Percentiles rank a stretch among this genome's conserved stretches.
phyloP scores from a whole-genome alignment of 2,888 invertebrate genomes.

The Thelaira solivaga region DNA sequence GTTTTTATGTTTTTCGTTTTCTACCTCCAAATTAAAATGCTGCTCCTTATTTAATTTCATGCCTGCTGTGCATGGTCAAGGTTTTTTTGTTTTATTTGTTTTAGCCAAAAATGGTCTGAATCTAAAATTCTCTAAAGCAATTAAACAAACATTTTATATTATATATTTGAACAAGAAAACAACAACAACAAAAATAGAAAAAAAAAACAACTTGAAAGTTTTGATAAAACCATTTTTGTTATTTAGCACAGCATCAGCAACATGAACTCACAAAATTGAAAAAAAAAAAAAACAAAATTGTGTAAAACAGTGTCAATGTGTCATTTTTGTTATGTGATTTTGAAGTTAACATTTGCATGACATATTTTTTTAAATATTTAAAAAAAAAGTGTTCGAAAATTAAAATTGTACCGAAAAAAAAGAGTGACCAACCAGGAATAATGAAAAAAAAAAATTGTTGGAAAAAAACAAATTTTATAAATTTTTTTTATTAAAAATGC shows the following conservation, averaged over 20 bases:
- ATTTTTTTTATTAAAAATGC: too few species aligned
- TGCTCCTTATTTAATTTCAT: background rate
- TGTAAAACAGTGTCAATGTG: background rate
- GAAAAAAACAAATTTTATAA: too few species aligned
- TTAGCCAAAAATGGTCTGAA: slow-evolving; percentile 47
- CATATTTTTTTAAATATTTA: too few species aligned
- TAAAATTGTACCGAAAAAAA: too few species aligned
- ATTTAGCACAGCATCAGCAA: slow-evolving; percentile 24
- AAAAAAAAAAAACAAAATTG: background rate
- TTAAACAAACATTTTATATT: background rate
- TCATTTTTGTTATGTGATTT: background rate
- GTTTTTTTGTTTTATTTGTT: slow-evolving; percentile 12
- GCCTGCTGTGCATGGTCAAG: slow-evolving; percentile 53
- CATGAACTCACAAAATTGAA: background rate
- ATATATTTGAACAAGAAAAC: too few species aligned
- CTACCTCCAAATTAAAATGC: background rate
- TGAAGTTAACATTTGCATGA: background rate
- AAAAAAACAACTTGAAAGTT: slow-evolving; percentile 27
- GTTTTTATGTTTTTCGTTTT: background rate
- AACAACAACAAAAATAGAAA: too few species aligned
- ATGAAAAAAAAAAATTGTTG: too few species aligned
- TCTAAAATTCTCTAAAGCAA: slow-evolving; percentile 30
- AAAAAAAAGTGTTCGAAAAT: too few species aligned
- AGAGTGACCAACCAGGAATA: too few species aligned
- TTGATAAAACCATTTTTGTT: slow-evolving; percentile 31